Percentiles rank a stretch among this genome's conserved stretches.
phyloP scores from a whole-genome alignment of 2,113 vertebrate species.

The Dasyprocta punctata region DNA sequence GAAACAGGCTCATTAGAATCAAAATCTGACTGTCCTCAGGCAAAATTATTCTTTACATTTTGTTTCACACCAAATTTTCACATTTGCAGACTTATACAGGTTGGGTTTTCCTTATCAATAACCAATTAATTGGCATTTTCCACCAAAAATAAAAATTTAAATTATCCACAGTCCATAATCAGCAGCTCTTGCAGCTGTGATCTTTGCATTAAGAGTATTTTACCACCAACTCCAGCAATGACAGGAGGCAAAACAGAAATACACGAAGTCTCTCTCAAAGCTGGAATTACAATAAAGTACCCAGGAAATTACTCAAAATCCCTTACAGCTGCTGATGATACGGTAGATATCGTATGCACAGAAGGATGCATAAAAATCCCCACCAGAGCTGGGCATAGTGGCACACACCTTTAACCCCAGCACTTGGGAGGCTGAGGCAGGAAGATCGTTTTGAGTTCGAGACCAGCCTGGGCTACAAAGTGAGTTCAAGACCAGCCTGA shows the following conservation, averaged over 20 bases:
- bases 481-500: too few species aligned
- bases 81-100: background rate
- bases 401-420: too few species aligned
- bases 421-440: too few species aligned
- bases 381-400: too few species aligned
- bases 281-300: background rate
- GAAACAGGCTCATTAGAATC: slow-evolving; percentile 58
- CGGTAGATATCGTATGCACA: background rate
- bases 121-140: slow-evolving; percentile 39
- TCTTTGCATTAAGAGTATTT: slow-evolving; percentile 4
- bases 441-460: too few species aligned
- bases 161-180: background rate
- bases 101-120: slow-evolving; percentile 6
- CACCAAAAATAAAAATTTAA: slow-evolving; percentile 19
- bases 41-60: slow-evolving; percentile 55
- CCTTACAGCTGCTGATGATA: background rate
- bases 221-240: background rate
- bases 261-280: background rate
- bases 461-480: too few species aligned
- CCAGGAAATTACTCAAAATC: background rate
- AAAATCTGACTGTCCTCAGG: slow-evolving; percentile 33
- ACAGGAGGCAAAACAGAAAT: slow-evolving; percentile 17
- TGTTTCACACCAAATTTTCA: slow-evolving; percentile 33
- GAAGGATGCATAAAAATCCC: background rate
- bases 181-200: background rate